Evolutionary conservation across 2,113 vertebrate genomes (phyloP), one percentile per base, ranked within the genome.

Genomic region (Sciurus niger): DNA sequence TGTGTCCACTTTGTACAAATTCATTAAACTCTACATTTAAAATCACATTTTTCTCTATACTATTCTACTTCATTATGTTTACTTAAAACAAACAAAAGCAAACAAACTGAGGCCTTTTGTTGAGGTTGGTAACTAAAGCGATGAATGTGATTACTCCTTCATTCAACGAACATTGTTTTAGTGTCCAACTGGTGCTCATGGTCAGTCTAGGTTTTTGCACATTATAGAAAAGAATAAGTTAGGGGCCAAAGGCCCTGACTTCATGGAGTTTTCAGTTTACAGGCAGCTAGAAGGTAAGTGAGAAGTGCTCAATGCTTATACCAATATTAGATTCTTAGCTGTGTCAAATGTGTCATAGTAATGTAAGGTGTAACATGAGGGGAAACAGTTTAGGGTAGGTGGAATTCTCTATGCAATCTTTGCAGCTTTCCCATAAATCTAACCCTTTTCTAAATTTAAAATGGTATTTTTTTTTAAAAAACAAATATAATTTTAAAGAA

Each of bases 1-100:
- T 79, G 24, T n/a, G 40, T 85, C 89, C 6, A 72, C 34, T 89
- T 89, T 86, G 43, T 83, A 48, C 94, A 85, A 74, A 94, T 84
- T 91, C 32, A 53, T 1, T 87, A 51, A 85, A 40, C 55, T 88
- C 34, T 89, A 17, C 37, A 43, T 68, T 94, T 65, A 89, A 43
- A 53, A 46, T 90, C 51, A 43, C 34, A 4, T 37, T 95, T 96
- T 87, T 92, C 63, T 89, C 9, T 53, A 58, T 76, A 10, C 72
- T 94, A 20, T 92, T 37, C 43, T 43, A 65, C 65, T 72, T 86
- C 32, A 90, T 63, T 80, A 65, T 89, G 34, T 43, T 90, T 51
- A 84, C 34, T 46, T 93, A 94, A 85, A 76, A 37, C 20, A 73
- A 76, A 88, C 16, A 28, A 78, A 82, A 18, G 34, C 28, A 82